phyloP scores from a whole-genome alignment of 2,797 vertebrate genomes.

The Gadopsis bispinosus region DNA sequence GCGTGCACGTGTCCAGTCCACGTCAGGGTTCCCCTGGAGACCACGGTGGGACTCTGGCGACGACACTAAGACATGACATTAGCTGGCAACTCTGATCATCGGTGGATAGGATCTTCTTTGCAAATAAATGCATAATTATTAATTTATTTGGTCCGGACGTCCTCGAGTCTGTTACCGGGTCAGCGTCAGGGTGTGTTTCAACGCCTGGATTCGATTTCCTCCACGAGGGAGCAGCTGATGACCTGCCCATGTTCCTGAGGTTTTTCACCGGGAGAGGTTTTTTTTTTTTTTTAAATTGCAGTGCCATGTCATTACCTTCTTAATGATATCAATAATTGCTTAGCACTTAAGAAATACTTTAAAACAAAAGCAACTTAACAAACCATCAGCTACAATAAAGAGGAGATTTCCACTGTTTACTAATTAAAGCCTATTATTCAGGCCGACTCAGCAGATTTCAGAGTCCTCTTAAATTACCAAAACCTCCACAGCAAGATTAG shows the following conservation, averaged over 20 bases:
- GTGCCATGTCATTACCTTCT: slow-evolving; percentile 34
- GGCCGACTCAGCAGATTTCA: slow-evolving; percentile 18
- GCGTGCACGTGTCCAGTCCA: no score
- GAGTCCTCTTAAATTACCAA: slow-evolving; percentile 18
- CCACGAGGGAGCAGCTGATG: slow-evolving; percentile 6
- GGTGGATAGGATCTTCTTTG: not conserved
- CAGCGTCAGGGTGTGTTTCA: slow-evolving; percentile 14
- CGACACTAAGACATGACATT: no score
- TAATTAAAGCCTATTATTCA: slow-evolving; percentile 38
- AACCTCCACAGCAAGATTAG: slow-evolving; percentile 11
- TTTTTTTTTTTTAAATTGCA: not conserved
- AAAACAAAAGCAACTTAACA: slow-evolving; percentile 45
- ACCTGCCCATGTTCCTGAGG: slow-evolving; percentile 19
- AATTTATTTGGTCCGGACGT: not conserved
- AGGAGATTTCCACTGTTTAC: slow-evolving; percentile 7
- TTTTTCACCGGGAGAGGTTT: not conserved
- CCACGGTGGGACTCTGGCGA: no score
- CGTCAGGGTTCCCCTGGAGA: no score
- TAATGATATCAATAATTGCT: slow-evolving; percentile 51
- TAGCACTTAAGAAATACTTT: slow-evolving; percentile 32
- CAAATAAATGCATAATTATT: not conserved
- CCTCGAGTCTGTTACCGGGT: no score
- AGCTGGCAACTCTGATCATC: not conserved
- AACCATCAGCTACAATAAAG: slow-evolving; percentile 13
- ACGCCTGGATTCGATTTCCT: not conserved